A percentile compares a stretch with the other conserved stretches of the same genome.
These are phyloP conservation scores for Chelidonichthys spinosus DNA, from an alignment of 2,797 vertebrate species.

Conservation along the genomic window DNA sequence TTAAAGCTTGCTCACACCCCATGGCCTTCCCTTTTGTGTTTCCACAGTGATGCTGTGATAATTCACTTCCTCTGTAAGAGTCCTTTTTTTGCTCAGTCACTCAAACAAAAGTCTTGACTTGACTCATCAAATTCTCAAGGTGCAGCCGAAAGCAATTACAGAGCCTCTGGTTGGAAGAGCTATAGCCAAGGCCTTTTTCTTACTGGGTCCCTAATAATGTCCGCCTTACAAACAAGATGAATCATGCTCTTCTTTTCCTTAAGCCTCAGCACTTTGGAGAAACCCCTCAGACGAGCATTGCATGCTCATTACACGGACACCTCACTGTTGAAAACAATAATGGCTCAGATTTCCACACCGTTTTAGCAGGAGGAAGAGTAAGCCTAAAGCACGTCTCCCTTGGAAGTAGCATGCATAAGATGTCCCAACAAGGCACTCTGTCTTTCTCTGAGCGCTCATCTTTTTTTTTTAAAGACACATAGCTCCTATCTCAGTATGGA, in stretches of 20 bases:
- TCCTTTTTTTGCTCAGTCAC: constrained; percentile 63
- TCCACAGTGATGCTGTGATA: constrained; percentile 56
- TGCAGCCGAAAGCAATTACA: constrained; percentile 81
- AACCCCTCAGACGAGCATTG: constrained; percentile 61
- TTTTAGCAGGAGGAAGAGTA: constrained; percentile 47
- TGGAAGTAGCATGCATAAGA: background rate
- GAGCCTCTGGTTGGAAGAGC: constrained; percentile 65
- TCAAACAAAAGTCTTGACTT: constrained; percentile 76
- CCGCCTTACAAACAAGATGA: constrained; percentile 79
- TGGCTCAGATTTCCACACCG: constrained; percentile 50
- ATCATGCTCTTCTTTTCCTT: constrained; percentile 76
- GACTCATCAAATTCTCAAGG: constrained; percentile 81
- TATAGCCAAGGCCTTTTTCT: constrained; percentile 61
- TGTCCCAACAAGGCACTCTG: background rate
- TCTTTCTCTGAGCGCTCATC: constrained; percentile 3
- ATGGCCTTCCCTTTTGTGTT: constrained; percentile 52
- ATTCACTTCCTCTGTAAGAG: constrained; percentile 61
- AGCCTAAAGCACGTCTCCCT: constrained; percentile 15
- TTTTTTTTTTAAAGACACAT: background rate
- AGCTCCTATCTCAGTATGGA: background rate
- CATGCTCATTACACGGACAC: constrained; percentile 69
- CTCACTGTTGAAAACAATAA: constrained; percentile 69
- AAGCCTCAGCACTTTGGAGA: constrained; percentile 75
- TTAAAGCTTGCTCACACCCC: constrained; percentile 32
- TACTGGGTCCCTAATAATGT: constrained; percentile 71